Percentiles rank a stretch among this genome's conserved stretches.
phyloP scores from a whole-genome alignment of 2,888 invertebrate species.

The Drosophila prolongata region DNA sequence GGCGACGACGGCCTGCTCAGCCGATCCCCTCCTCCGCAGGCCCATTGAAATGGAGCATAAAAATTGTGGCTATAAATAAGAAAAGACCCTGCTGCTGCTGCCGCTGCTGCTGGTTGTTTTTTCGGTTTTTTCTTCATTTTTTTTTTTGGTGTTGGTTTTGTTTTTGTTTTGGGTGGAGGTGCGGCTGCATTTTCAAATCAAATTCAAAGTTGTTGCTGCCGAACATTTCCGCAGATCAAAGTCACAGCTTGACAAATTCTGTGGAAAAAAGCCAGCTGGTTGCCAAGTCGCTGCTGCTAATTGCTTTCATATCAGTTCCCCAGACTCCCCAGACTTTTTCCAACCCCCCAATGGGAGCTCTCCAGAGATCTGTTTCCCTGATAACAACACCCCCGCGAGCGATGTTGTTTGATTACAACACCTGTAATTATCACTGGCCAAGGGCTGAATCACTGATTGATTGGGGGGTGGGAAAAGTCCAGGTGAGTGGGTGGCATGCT shows the following conservation, averaged over 20 bases:
- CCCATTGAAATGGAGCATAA: conserved; percentile 79
- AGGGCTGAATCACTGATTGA: conserved; percentile 56
- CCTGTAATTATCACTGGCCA: conserved; percentile 53
- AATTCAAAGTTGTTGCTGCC: conserved; percentile 73
- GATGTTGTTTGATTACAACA: conserved; percentile 53
- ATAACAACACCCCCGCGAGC: conserved; percentile 51
- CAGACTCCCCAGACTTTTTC: conserved; percentile 9
- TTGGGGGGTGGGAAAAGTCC: conserved; percentile 35
- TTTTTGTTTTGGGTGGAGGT: conserved; percentile 20
- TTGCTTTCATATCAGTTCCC: conserved; percentile 75
- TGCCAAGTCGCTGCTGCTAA: conserved; percentile 62
- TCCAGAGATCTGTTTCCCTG: conserved; percentile 32
- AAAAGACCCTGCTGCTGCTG: conserved; percentile 50
- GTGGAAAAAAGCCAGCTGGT: conserved; percentile 56
- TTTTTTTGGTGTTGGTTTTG: neutral
- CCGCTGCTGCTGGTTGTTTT: conserved; percentile 51
- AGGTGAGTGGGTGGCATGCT: neutral
- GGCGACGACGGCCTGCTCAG: conserved; percentile 51
- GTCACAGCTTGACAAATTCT: conserved; percentile 79
- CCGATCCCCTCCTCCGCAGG: conserved; percentile 58
- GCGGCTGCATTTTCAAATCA: conserved; percentile 67
- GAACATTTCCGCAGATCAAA: conserved; percentile 78
- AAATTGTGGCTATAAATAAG: conserved; percentile 77
- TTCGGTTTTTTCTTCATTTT: conserved; percentile 29
- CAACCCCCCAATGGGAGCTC: conserved; percentile 6